phyloP scores from a whole-genome alignment of 2,888 invertebrate genomes.

The Yponomeuta cagnagella region DNA sequence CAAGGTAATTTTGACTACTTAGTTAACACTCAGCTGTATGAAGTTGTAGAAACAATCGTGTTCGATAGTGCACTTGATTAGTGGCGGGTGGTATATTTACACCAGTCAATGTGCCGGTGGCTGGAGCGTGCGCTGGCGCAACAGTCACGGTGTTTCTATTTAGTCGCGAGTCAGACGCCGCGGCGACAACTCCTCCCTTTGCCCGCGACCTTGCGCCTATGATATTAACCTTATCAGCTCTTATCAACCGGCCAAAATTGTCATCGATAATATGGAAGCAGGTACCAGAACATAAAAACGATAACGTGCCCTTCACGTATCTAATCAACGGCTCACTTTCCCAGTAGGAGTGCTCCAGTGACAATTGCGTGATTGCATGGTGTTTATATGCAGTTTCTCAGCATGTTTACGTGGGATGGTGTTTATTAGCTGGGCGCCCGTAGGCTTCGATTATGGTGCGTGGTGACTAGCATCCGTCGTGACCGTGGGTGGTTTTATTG shows the following conservation, averaged over 20 bases:
- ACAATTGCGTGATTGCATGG: conserved; percentile 33
- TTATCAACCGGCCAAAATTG: conserved; percentile 44
- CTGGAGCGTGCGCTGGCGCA: conserved; percentile 59
- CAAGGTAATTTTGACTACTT: background rate
- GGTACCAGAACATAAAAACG: conserved; percentile 21
- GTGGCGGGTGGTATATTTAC: conserved; percentile 54
- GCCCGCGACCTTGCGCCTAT: conserved; percentile 52
- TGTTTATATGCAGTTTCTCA: conserved; percentile 42
- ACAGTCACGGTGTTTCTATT: conserved; percentile 29
- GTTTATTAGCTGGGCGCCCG: conserved; percentile 27
- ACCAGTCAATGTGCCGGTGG: conserved; percentile 46
- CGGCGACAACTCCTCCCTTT: conserved; percentile 56
- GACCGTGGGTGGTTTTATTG: conserved; percentile 64
- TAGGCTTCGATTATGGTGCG: conserved; percentile 71
- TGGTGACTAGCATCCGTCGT: conserved; percentile 45
- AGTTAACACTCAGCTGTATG: background rate
- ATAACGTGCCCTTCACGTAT: conserved; percentile 33
- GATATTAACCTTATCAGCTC: conserved; percentile 61
- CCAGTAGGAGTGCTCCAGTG: conserved; percentile 17
- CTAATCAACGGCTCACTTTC: background rate
- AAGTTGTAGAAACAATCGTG: background rate
- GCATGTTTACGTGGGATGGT: conserved; percentile 36
- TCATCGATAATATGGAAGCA: conserved; percentile 36
- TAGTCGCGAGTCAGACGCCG: conserved; percentile 69
- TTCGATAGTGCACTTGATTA: conserved; percentile 45